Base-by-base conservation (phyloP, 2,113 vertebrate genomes). In the Aptenodytes forsteri region DNA sequence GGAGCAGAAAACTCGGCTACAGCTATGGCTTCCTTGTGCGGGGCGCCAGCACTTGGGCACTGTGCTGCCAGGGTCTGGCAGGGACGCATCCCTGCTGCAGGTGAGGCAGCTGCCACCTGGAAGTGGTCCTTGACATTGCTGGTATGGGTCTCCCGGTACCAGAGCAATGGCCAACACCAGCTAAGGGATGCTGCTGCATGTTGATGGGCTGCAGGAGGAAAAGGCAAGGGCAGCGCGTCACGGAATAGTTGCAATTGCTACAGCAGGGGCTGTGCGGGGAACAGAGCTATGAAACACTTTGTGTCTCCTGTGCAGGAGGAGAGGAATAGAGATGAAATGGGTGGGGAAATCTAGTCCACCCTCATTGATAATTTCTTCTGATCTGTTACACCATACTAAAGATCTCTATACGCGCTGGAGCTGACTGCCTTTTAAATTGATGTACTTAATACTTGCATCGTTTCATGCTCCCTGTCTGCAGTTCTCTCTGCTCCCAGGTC, bases 11-110 rank as follows among this genome's bases (percentile, higher is more conserved):
- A 34, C 64, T 44, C 2, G 2, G 40, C 13, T 66, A 22, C 30
- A 29, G 22, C 62, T 66, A 2, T 5, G 30, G 40, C 12, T 90
- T 13, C 22, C 34, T 40, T 44, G 54, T 0, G 0, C 1, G 2
- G 18, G 21, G 47, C 0, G 0, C 19, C 11, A 10, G 34, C 42
- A 15, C 26, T 18, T 44, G 49, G 54, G 22, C 29, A 4, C 34
- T 16, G 17, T 49, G 42, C 34, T 83, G 46, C 67, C 40, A 9
- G 40, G 19, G 27, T 13, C 77, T 3, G 13, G 20, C 58, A 56
- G 47, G 69, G 46, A 34, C 1, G 8, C 4, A 15, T 22, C 52
- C 32, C 73, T 86, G 52, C 56, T 3, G 4, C 12, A 16, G 59
- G 29, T 40, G 36, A 50, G 26, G n/a, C 56, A 69, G 67, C 23